Conservation (phyloP, 2,888 invertebrate genomes). For the Mesorhabditis spiculigera region DNA sequence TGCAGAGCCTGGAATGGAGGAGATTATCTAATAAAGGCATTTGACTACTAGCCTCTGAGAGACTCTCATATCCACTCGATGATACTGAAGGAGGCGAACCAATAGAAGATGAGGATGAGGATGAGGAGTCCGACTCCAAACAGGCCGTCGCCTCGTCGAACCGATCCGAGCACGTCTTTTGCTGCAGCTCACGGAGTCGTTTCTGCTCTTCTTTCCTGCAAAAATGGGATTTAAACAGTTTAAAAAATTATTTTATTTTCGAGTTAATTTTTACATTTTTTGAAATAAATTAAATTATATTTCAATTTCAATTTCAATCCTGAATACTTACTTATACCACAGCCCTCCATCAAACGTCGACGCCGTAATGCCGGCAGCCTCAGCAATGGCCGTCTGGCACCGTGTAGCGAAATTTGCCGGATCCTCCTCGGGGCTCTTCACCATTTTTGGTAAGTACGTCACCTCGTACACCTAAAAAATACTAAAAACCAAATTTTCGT, state of each 20-base stretch:
- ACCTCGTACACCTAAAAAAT: background rate
- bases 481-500: background rate
- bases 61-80: background rate
- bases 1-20: background rate
- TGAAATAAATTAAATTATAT: no score
- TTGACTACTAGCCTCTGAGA: background rate
- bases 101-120: background rate
- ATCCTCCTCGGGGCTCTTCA: constrained; percentile 17
- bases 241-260: no score
- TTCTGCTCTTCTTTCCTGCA: background rate
- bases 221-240: background rate
- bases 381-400: constrained; percentile 29
- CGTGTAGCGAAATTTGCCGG: constrained; percentile 30
- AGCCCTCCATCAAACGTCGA: constrained; percentile 33
- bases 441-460: constrained; percentile 11
- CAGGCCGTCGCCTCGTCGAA: background rate
- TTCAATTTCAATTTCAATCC: no score
- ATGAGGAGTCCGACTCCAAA: background rate
- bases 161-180: background rate
- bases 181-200: background rate
- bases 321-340: background rate
- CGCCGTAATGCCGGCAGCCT: constrained; percentile 20
- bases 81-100: no score
- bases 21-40: background rate
- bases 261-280: no score